Base-by-base conservation (phyloP, 2,888 invertebrate genomes). In the Xanthorhoe spadicearia region DNA sequence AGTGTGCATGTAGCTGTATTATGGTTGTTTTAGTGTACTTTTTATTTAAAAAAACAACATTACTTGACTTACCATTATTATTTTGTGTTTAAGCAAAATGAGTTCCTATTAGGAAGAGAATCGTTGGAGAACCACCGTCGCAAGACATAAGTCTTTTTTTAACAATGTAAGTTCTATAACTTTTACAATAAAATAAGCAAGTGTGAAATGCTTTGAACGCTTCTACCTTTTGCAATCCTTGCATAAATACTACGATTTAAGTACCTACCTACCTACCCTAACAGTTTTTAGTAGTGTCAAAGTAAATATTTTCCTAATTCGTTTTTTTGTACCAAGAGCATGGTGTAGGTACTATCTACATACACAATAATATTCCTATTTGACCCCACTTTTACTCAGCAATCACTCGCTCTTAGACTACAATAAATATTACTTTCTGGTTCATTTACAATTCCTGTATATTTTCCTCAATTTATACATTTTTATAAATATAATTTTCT, bases 71-170 rank as follows among this genome's bases (percentile, higher is more conserved):
- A 70, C 71, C 51, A 19, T 53, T 48, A 38, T 46, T 70, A 77
- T 83, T 76, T 75, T 72, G 78, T 82, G 81, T 79, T 67, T 43
- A 68, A 92, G 92, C 91, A 87, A 84, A 91, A 88, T 88, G 92
- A 92, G 80, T 91, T 87, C 79, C 86, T 90, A 71, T 84, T 92
- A 80, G 90, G 91, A 76, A 85, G 90, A 74, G 88, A 90, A 79
- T 75, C 85, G 68, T 80, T 86, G 81, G 86, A 83, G 74, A 84
- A 84, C 82, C 77, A 82, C 64, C 91, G 89, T 79, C 92, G 87
- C 83, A 90, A 88, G 84, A 86, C 89, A 66, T 89, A 86, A 84
- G 75, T 71, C 69, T 56, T 23, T 48, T 18, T 54, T 62, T 72
- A 59, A 66, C 66, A 68, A 83, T 69, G 86, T 87, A 87, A 88